Percentiles rank a stretch among this genome's conserved stretches.
Evolutionary conservation across 2,113 vertebrate species (phyloP).

Genomic region (Taurulus bubalis): DNA sequence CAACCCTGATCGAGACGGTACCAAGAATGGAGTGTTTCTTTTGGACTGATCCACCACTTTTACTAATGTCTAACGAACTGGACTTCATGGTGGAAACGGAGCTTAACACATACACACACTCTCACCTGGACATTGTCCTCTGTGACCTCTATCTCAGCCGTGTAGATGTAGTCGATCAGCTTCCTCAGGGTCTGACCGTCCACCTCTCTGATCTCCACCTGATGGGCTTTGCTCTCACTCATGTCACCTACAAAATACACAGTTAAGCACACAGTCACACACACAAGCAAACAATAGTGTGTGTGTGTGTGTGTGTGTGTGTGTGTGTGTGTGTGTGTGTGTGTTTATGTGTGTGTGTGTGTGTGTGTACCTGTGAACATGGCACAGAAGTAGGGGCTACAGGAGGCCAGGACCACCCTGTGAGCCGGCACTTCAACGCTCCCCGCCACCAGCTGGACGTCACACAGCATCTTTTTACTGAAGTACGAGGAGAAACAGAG

Average conservation of each 20-base stretch:
- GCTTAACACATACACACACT: not conserved
- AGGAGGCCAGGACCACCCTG: constrained; percentile 92
- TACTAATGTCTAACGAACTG: not conserved
- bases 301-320: not conserved
- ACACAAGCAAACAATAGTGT: constrained; percentile 6
- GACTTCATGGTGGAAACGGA: not conserved
- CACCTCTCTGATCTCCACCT: constrained; percentile 94
- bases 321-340: constrained; percentile 37
- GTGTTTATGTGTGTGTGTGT: constrained; percentile 1
- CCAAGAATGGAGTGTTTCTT: too few species aligned
- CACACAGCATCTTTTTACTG: constrained; percentile 94
- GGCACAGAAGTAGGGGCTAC: constrained; percentile 97
- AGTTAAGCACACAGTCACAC: constrained; percentile 1
- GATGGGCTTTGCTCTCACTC: constrained; percentile 96
- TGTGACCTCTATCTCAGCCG: constrained; percentile 94
- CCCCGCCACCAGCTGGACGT: constrained; percentile 94
- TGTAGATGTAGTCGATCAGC: constrained; percentile 97
- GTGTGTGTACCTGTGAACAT: constrained; percentile 94
- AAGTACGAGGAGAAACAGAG: constrained; percentile 15
- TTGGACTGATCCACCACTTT: not conserved
- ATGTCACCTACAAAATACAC: constrained; percentile 88
- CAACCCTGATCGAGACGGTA: too few species aligned
- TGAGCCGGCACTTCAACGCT: constrained; percentile 93
- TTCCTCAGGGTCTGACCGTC: constrained; percentile 92
- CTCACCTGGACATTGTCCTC: constrained; percentile 96